Conservation (phyloP, 2,888 invertebrate species). For the Cheilosia variabilis region DNA sequence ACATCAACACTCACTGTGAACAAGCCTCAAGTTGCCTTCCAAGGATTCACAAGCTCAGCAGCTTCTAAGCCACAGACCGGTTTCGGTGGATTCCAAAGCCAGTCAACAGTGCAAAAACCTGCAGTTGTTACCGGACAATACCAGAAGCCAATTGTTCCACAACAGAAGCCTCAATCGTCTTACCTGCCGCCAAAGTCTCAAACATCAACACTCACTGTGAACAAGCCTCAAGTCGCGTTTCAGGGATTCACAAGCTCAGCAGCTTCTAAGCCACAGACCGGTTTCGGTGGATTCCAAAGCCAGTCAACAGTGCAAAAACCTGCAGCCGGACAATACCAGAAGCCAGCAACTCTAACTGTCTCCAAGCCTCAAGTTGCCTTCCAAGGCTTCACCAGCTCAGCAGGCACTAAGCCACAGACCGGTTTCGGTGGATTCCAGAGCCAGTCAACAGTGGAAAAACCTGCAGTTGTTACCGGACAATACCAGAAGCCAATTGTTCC, state of each 20-base stretch:
- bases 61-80: no score
- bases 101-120: no score
- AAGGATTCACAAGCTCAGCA: no score
- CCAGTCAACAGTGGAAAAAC: not conserved
- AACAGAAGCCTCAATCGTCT: no score
- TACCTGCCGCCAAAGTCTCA: no score
- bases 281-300: not conserved
- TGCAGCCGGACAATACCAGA: not conserved
- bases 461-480: not conserved
- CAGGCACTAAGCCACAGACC: slow-evolving; percentile 3
- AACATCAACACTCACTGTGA: not conserved
- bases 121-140: no score
- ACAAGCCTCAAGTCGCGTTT: not conserved
- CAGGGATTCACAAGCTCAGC: slow-evolving; percentile 5
- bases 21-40: no score
- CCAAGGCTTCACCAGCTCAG: slow-evolving; percentile 7
- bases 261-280: not conserved
- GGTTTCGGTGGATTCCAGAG: not conserved
- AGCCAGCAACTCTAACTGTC: not conserved
- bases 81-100: no score
- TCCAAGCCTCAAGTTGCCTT: not conserved
- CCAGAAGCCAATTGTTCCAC: no score
- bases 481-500: not conserved
- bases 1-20: no score
- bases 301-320: not conserved